These are phyloP conservation scores for Idaea biselata DNA, from an alignment of 2,888 invertebrate species.

Conservation along the genomic window DNA sequence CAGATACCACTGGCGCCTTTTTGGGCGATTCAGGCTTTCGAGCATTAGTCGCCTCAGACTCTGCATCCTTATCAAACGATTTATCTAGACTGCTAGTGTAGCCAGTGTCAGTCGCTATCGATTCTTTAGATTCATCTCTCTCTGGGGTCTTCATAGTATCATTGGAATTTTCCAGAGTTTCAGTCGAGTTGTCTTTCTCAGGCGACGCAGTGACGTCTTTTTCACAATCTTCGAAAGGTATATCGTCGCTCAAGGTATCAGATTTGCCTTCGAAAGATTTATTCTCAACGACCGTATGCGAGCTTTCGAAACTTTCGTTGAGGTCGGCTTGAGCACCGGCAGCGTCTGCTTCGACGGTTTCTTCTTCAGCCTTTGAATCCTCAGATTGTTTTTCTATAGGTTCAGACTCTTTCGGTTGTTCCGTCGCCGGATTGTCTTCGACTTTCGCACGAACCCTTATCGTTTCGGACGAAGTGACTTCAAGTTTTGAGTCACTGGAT, in stretches of 20 bases:
- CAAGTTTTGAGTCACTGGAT: constrained; percentile 5
- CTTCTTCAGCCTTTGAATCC: constrained; percentile 4
- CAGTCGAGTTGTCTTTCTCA: constrained; percentile 38
- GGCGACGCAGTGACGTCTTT: constrained; percentile 31
- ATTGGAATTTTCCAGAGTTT: constrained; percentile 40
- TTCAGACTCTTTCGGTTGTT: constrained; percentile 11
- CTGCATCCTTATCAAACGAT: constrained; percentile 19
- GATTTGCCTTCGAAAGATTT: constrained; percentile 47
- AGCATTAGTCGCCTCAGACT: neutral
- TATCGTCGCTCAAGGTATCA: constrained; percentile 37
- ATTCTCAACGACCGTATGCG: constrained; percentile 66
- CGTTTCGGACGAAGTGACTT: constrained; percentile 8
- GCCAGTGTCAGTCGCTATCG: constrained; percentile 48
- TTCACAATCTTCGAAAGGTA: constrained; percentile 25
- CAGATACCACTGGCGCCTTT: constrained; percentile 7
- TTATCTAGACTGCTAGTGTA: constrained; percentile 41
- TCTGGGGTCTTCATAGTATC: constrained; percentile 45
- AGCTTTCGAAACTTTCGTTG: constrained; percentile 62
- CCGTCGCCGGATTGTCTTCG: neutral
- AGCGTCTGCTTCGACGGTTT: neutral
- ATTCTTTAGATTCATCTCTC: constrained; percentile 52
- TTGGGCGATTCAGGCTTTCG: neutral
- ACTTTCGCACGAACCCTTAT: neutral
- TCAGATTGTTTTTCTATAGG: constrained; percentile 1
- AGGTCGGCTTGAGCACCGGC: constrained; percentile 41